A percentile compares a stretch with the other conserved stretches of the same genome.
Evolutionary conservation across 1,140 invertebrate genomes (phyloP).

Genomic region (Thaumetopoea pityocampa): DNA sequence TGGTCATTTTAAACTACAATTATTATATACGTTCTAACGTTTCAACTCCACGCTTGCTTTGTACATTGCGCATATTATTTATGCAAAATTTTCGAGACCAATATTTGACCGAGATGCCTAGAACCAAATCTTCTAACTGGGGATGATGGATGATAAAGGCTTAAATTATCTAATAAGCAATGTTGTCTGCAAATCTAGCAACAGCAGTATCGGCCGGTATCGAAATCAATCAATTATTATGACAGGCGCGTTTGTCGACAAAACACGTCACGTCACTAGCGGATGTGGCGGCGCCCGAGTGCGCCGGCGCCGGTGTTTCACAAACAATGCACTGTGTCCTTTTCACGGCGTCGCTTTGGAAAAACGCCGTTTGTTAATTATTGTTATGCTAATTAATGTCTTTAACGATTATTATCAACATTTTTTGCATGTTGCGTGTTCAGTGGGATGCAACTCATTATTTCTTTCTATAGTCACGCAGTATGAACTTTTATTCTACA

Average conservation of each 20-base stretch:
- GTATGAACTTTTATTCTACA: no score
- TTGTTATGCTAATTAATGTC: slow-evolving; percentile 55
- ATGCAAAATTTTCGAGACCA: no score
- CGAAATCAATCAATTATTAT: slow-evolving; percentile 35
- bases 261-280: slow-evolving; percentile 47
- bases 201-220: slow-evolving; percentile 24
- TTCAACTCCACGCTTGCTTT: no score
- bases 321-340: slow-evolving; percentile 61
- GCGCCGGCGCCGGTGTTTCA: slow-evolving; percentile 42
- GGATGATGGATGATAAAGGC: no score
- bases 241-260: slow-evolving; percentile 25
- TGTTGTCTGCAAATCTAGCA: slow-evolving; percentile 16
- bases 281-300: slow-evolving; percentile 53
- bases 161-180: no score
- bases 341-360: slow-evolving; percentile 39
- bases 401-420: slow-evolving; percentile 37
- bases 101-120: no score
- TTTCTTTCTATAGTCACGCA: no score
- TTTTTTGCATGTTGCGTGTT: slow-evolving; percentile 31
- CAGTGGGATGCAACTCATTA: slow-evolving; percentile 2
- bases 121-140: no score
- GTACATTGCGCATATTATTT: no score
- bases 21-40: no score
- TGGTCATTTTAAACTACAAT: no score
- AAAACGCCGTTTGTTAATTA: slow-evolving; percentile 58